phyloP scores from a whole-genome alignment of 2,797 vertebrate species.

The Cyclura pinguis region DNA sequence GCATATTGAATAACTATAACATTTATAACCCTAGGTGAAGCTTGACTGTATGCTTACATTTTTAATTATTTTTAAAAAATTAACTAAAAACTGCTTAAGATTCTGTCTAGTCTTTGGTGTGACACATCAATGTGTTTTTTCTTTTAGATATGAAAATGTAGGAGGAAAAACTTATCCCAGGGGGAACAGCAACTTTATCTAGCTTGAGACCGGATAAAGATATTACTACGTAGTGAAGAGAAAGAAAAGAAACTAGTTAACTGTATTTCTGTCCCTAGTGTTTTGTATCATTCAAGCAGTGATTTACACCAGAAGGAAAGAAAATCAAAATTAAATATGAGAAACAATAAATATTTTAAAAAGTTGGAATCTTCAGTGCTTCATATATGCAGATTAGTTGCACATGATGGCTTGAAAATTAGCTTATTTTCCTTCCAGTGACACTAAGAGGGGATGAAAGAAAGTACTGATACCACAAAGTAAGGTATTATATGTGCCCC shows the following conservation, averaged over 20 bases:
- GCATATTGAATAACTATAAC: neutral
- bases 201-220: conserved; percentile 11
- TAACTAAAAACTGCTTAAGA: neutral
- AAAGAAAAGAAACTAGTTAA: neutral
- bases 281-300: neutral
- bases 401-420: neutral
- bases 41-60: neutral
- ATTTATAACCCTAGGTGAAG: neutral
- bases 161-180: neutral
- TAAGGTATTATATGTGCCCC: neutral
- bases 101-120: neutral
- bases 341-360: neutral
- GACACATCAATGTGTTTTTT: neutral
- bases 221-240: neutral
- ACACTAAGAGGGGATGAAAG: neutral
- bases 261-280: neutral
- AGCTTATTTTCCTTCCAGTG: neutral
- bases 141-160: conserved; percentile 13
- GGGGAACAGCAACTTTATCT: conserved; percentile 27
- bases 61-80: neutral
- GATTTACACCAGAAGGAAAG: neutral
- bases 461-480: neutral
- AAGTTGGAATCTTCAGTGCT: neutral
- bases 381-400: neutral
- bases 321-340: neutral